Evolutionary conservation across 1,140 invertebrate species (phyloP).

Genomic region (Archivesica marissinica): DNA sequence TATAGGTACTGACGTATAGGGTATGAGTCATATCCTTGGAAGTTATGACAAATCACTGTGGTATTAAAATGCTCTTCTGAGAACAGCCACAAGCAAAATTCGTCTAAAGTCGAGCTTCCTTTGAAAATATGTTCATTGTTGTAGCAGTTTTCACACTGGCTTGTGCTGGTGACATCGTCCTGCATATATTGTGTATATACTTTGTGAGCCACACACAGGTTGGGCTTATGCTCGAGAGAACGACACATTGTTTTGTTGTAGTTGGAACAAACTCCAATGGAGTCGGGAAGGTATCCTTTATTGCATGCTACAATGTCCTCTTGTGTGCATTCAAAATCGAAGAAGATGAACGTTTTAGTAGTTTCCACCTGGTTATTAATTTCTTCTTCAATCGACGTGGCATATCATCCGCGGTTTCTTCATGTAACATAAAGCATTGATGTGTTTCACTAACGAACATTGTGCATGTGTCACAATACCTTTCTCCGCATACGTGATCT

Average conservation of each 20-base stretch:
- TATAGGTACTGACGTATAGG: conserved; percentile 35
- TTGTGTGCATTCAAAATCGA: conserved; percentile 40
- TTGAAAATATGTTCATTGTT: not conserved
- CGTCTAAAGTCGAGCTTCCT: not conserved
- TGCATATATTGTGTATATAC: not conserved
- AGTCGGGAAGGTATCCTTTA: not conserved
- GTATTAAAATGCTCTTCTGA: not conserved
- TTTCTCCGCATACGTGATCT: conserved; percentile 56
- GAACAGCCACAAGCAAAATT: conserved; percentile 28
- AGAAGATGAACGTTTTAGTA: conserved; percentile 17
- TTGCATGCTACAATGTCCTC: conserved; percentile 4
- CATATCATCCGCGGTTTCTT: not conserved
- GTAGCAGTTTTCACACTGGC: conserved; percentile 9
- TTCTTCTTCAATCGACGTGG: conserved; percentile 11
- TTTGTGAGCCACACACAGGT: conserved; percentile 16
- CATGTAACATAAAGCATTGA: conserved; percentile 30
- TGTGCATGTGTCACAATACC: conserved; percentile 59
- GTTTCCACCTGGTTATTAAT: not conserved
- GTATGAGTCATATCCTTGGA: conserved; percentile 36
- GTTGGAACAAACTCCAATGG: not conserved
- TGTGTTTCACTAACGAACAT: conserved; percentile 29
- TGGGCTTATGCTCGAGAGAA: conserved; percentile 8
- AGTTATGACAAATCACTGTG: conserved; percentile 42
- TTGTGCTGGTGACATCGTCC: too few species aligned
- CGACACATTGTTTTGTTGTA: conserved; percentile 4